phyloP scores from a whole-genome alignment of 2,888 invertebrate species.

The Ormia ochracea region DNA sequence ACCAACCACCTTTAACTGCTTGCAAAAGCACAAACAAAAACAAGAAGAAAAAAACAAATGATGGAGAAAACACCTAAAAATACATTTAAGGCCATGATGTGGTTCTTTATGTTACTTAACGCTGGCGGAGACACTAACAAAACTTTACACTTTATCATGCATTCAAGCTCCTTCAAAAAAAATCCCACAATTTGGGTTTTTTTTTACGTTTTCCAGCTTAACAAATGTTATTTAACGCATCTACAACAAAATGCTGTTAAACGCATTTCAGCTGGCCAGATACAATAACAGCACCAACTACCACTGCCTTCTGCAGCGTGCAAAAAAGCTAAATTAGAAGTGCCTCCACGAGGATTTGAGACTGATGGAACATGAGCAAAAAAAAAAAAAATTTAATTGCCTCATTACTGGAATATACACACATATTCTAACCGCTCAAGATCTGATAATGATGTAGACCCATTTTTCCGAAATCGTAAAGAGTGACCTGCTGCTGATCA shows the following conservation, averaged over 20 bases:
- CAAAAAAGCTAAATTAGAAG: too few species aligned
- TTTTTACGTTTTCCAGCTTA: constrained; percentile 19
- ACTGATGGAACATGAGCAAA: too few species aligned
- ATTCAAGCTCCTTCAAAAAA: constrained; percentile 23
- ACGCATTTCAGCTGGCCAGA: constrained; percentile 37
- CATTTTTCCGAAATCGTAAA: too few species aligned
- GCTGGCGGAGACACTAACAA: constrained; percentile 45
- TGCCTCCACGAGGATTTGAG: too few species aligned
- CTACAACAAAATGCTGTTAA: constrained; percentile 56
- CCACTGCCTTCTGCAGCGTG: not conserved
- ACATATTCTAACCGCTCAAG: too few species aligned
- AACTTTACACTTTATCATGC: constrained; percentile 57
- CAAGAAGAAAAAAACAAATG: constrained; percentile 32
- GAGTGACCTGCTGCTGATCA: too few species aligned
- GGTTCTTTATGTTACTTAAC: constrained; percentile 52
- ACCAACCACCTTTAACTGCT: constrained; percentile 63
- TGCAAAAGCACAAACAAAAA: constrained; percentile 50
- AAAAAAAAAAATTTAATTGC: too few species aligned
- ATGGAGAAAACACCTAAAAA: constrained; percentile 63
- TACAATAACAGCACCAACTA: constrained; percentile 27
- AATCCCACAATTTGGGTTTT: not conserved
- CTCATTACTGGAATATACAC: too few species aligned
- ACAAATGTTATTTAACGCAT: constrained; percentile 59
- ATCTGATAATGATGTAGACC: too few species aligned
- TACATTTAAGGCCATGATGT: constrained; percentile 67